A percentile compares a stretch with the other conserved stretches of the same genome.
Conservation (phyloP, 2,888 invertebrate species). For the Dryobota labecula region DNA sequence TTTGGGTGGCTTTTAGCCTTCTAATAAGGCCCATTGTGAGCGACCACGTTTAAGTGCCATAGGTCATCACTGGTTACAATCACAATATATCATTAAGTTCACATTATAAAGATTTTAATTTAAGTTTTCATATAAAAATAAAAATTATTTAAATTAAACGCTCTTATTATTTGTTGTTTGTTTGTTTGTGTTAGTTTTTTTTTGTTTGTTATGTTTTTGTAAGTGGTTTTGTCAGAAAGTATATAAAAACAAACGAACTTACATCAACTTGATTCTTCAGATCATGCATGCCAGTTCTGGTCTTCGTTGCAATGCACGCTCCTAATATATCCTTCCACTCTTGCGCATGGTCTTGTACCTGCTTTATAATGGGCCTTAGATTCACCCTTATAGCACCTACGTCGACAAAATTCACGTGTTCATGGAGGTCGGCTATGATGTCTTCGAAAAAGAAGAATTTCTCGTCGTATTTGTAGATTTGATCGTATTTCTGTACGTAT, state of each 20-base stretch:
- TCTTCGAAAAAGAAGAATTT: conserved; percentile 96
- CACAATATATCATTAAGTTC: background rate
- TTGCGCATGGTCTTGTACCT: conserved; percentile 92
- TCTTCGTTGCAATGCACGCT: conserved; percentile 92
- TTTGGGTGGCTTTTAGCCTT: no score
- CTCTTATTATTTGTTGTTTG: no score
- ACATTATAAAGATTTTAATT: no score
- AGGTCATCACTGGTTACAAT: no score
- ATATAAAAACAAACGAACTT: conserved; percentile 64
- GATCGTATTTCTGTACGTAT: conserved; percentile 92
- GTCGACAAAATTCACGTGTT: conserved; percentile 91
- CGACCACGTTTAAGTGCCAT: no score
- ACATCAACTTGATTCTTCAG: conserved; percentile 93
- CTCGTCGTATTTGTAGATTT: conserved; percentile 93
- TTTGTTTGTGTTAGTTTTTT: no score
- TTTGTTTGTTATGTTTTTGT: no score
- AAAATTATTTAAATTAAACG: no score
- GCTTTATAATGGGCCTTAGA: conserved; percentile 92
- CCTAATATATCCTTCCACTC: conserved; percentile 96
- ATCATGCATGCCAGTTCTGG: conserved; percentile 92
- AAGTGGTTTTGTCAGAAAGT: no score
- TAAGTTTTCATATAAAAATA: no score
- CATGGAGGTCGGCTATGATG: conserved; percentile 92
- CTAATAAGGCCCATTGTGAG: no score
- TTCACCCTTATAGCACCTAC: conserved; percentile 94